These are phyloP conservation scores for Melikaiella ostensackeni DNA, from an alignment of 2,888 invertebrate species.

Conservation along the genomic window DNA sequence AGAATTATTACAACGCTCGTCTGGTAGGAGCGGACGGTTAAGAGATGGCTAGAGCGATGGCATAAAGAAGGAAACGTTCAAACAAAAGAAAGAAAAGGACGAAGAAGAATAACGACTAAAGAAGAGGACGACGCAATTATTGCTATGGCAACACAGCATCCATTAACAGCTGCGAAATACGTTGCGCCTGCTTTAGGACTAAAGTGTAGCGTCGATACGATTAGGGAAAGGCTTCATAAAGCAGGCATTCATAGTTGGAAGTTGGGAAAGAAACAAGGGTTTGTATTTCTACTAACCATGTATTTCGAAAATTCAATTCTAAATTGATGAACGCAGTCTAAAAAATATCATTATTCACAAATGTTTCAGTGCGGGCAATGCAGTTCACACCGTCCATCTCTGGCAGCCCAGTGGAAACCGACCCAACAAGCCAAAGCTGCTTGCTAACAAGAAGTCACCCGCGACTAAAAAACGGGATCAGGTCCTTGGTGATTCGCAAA, in stretches of 20 bases:
- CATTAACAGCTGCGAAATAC: constrained; percentile 74
- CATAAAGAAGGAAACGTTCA: constrained; percentile 75
- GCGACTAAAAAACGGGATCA: constrained; percentile 59
- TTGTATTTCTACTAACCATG: not conserved
- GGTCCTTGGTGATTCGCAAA: constrained; percentile 40
- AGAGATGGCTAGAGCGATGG: constrained; percentile 75
- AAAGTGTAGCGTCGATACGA: constrained; percentile 74
- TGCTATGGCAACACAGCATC: constrained; percentile 75
- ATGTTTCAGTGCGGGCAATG: constrained; percentile 69
- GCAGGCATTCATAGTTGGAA: constrained; percentile 76
- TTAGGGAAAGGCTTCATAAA: constrained; percentile 73
- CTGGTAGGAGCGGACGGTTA: constrained; percentile 73
- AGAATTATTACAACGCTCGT: constrained; percentile 44
- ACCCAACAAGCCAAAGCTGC: constrained; percentile 69
- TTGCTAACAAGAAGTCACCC: constrained; percentile 62
- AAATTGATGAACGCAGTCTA: not conserved
- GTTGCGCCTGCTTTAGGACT: constrained; percentile 74
- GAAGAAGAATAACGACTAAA: constrained; percentile 74
- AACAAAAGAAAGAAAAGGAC: constrained; percentile 75
- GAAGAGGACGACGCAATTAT: constrained; percentile 75
- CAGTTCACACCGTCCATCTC: constrained; percentile 73
- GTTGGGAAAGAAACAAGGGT: constrained; percentile 75
- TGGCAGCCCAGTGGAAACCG: constrained; percentile 76
- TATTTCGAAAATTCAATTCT: not conserved
- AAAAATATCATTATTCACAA: not conserved